Percentiles rank a stretch among this genome's conserved stretches.
These are phyloP conservation scores for Carassius auratus DNA, from an alignment of 2,113 vertebrate species.

Conservation along the genomic window DNA sequence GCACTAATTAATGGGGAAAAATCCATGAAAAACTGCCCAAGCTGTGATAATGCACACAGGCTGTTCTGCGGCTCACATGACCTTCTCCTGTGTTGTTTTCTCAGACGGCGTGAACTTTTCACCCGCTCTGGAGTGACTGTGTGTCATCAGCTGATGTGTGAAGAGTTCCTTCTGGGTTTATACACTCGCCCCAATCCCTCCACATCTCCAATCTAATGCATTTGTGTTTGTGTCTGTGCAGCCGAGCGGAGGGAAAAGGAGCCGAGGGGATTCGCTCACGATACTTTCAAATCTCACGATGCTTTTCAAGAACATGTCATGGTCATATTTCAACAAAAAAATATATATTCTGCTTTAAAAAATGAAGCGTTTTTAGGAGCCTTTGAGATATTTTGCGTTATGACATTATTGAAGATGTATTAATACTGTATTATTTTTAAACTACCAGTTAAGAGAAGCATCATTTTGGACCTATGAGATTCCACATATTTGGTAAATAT, in stretches of 20 bases:
- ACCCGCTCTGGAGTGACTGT: constrained; percentile 16
- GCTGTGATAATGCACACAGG: not conserved
- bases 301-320: not conserved
- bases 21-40: not conserved
- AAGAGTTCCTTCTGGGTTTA: constrained; percentile 15
- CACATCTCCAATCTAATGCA: constrained; percentile 28
- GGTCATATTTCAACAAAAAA: not conserved
- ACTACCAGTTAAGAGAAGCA: not conserved
- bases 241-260: not conserved
- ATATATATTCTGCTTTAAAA: not conserved
- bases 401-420: not conserved
- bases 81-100: not conserved
- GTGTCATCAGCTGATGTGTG: constrained; percentile 6
- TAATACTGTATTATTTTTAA: no score
- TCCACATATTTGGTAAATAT: not conserved
- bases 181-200: constrained; percentile 11
- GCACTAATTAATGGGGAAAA: not conserved
- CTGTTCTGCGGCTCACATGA: not conserved
- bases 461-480: not conserved
- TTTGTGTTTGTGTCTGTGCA: constrained; percentile 18
- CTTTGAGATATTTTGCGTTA: not conserved
- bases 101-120: constrained; percentile 44
- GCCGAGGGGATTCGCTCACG: not conserved
- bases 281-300: not conserved
- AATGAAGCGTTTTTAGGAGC: not conserved